phyloP scores from a whole-genome alignment of 2,113 vertebrate genomes.

The Heterocephalus glaber region DNA sequence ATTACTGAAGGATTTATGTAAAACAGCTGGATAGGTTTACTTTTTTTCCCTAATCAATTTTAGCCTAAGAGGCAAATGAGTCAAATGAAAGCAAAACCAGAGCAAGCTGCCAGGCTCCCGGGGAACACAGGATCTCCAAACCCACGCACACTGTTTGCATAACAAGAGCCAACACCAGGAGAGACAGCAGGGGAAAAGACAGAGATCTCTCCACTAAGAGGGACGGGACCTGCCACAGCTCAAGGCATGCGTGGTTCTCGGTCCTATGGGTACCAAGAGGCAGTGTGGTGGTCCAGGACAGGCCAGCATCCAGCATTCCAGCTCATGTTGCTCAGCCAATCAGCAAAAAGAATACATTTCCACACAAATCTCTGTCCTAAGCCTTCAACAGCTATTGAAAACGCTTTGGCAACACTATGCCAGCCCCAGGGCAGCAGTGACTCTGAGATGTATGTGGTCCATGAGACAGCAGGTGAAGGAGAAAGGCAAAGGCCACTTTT shows the following conservation, averaged over 20 bases:
- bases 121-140: neutral
- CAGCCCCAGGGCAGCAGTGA: neutral
- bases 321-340: neutral
- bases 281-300: neutral
- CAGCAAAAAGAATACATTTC: neutral
- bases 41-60: neutral
- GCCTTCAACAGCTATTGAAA: neutral
- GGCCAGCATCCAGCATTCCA: neutral
- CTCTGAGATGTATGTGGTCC: neutral
- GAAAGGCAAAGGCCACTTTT: neutral
- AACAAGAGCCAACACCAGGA: neutral
- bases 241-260: too few relatives aligned
- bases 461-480: neutral
- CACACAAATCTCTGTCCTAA: slow-evolving; percentile 6
- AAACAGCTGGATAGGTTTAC: neutral
- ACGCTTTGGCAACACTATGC: neutral
- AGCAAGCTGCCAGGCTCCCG: neutral
- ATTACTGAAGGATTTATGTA: slow-evolving; percentile 43
- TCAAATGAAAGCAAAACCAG: neutral
- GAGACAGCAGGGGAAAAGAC: neutral
- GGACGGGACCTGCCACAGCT: neutral
- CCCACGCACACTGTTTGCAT: neutral
- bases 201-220: neutral
- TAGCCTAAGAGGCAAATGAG: neutral
- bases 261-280: neutral